Evolutionary conservation across 2,797 vertebrate species (phyloP), one percentile per base, ranked within the genome.

Genomic region (Pangasius larnaudii): DNA sequence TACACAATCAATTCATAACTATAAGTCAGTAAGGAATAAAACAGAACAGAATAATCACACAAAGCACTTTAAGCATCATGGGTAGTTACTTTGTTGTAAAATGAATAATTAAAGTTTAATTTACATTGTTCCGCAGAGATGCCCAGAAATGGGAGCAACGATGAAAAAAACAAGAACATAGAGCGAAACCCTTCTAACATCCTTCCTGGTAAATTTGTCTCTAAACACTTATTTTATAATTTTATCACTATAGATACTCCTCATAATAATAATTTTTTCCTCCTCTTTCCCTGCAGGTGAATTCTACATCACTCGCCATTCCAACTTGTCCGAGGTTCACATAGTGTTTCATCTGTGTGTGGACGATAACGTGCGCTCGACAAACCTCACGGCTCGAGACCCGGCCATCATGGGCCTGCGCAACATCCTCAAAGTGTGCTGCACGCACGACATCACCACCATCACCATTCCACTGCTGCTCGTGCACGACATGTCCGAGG

Each of bases 361-460:
- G 95, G 99, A 99, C 27, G 99, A 99, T 91, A 98, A 98, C 0
- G 97, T 99, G 69, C 97, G 97, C 3, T 99, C 97, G 0, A 97
- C 97, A 49, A 99, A 96, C 42, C 97, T 99, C 91, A 98, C 97
- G 0, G 99, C 99, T 19, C 96, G 99, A 0, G 98, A 99, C 92
- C 98, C 98, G 0, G 98, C 98, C 84, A 98, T 99, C 88, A 99
- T 99, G 98, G 99, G 99, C 13, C 93, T 99, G 85, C 96, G 99
- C n/a, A 99, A 99, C 94, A 99, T 99, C 90, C 96, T 99, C 89
- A 99, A 99, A 92, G 98, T 99, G 59, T 99, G 99, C 95, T 99
- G 99, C 89, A 99, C 97, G 0, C 98, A 99, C 0, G 99, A 99
- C 91, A 92, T 99, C 93, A 99, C 98, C 84, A 99, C 98, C 1